A percentile compares a stretch with the other conserved stretches of the same genome.
phyloP scores from a whole-genome alignment of 2,888 invertebrate genomes.

The Amphipyra tragopoginis region DNA sequence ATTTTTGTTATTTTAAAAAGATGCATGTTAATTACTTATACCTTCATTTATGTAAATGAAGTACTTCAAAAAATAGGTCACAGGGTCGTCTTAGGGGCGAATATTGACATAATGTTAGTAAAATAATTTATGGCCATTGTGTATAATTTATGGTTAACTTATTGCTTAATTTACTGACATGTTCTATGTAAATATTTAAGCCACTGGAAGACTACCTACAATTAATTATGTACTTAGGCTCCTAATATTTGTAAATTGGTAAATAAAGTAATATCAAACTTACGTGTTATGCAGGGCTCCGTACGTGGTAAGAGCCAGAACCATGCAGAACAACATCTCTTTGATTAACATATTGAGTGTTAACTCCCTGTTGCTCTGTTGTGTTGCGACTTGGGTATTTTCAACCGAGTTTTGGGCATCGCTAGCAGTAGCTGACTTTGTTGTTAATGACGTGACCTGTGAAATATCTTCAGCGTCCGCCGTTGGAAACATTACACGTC shows the following conservation, averaged over 20 bases:
- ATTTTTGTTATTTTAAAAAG: too few species aligned
- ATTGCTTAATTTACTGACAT: too few species aligned
- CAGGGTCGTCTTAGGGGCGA: too few species aligned
- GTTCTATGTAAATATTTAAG: too few species aligned
- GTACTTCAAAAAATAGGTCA: too few species aligned
- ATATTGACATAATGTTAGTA: too few species aligned
- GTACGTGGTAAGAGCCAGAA: slow-evolving; percentile 91
- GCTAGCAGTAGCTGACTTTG: slow-evolving; percentile 77
- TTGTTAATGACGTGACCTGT: slow-evolving; percentile 84
- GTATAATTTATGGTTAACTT: too few species aligned
- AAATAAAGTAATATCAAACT: slow-evolving; percentile 70
- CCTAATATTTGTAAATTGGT: not conserved
- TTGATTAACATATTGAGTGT: slow-evolving; percentile 90
- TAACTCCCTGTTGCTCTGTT: slow-evolving; percentile 79
- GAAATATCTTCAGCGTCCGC: slow-evolving; percentile 84
- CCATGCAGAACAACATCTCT: slow-evolving; percentile 91
- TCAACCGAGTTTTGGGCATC: slow-evolving; percentile 80
- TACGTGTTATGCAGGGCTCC: slow-evolving; percentile 93
- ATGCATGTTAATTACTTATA: too few species aligned
- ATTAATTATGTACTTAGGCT: too few species aligned
- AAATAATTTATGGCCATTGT: too few species aligned
- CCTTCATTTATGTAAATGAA: too few species aligned
- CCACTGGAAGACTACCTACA: too few species aligned
- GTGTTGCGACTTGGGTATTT: slow-evolving; percentile 75
- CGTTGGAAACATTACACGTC: slow-evolving; percentile 90